These are phyloP conservation scores for Gerris lacustris DNA, from an alignment of 2,888 invertebrate genomes.

Conservation along the genomic window DNA sequence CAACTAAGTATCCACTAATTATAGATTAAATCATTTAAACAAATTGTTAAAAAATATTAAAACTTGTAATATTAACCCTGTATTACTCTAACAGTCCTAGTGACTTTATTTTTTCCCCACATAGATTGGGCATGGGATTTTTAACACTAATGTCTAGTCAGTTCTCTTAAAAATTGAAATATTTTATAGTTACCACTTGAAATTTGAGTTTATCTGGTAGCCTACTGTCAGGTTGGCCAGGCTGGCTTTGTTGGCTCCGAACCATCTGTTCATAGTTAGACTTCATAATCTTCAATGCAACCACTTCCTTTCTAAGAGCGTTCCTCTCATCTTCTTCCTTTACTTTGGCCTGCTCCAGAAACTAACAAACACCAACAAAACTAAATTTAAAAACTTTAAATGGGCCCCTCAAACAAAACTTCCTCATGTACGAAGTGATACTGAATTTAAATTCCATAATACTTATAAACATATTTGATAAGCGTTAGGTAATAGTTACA, in stretches of 20 bases:
- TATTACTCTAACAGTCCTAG: no score
- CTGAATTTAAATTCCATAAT: neutral
- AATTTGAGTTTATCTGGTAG: constrained; percentile 93
- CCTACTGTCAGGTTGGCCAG: constrained; percentile 73
- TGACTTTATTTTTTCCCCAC: no score
- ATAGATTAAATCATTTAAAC: no score
- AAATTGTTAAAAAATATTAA: no score
- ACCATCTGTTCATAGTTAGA: constrained; percentile 93
- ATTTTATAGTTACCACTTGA: constrained; percentile 62
- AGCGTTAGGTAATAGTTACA: no score
- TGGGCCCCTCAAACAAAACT: neutral
- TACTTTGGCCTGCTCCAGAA: constrained; percentile 77
- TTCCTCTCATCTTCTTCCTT: constrained; percentile 91
- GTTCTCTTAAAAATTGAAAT: no score
- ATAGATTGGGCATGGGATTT: no score
- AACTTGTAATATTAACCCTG: no score
- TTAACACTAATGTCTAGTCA: no score
- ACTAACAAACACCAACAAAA: constrained; percentile 43
- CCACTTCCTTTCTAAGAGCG: constrained; percentile 77
- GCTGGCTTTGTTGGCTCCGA: constrained; percentile 85
- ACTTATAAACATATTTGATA: neutral
- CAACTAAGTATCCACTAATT: no score
- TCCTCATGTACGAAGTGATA: neutral
- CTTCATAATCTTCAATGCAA: constrained; percentile 86
- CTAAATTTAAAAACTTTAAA: constrained; percentile 4